A percentile compares a stretch with the other conserved stretches of the same genome.
Evolutionary conservation across 2,888 invertebrate genomes (phyloP).

Genomic region (Limnephilus marmoratus): DNA sequence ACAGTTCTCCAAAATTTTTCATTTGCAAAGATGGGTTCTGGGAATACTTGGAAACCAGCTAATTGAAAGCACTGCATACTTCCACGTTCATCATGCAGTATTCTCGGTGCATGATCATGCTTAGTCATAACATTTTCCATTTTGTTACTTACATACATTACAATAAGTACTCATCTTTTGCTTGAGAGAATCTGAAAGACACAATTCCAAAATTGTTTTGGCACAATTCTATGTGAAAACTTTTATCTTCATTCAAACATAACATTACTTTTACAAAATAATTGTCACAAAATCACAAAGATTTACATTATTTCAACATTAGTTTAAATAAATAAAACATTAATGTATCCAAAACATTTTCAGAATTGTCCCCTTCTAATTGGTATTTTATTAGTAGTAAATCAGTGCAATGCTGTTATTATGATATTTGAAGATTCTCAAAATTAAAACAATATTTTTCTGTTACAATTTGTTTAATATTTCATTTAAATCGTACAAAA

Average conservation of each 20-base stretch:
- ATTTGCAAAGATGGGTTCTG: too few relatives aligned
- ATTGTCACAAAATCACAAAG: neutral
- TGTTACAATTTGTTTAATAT: constrained; percentile 49
- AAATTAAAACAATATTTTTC: constrained; percentile 39
- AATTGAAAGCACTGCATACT: neutral
- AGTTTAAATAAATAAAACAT: constrained; percentile 10
- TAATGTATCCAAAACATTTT: constrained; percentile 56
- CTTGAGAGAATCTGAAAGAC: neutral
- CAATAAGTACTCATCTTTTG: neutral
- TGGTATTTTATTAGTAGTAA: neutral
- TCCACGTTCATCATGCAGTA: neutral
- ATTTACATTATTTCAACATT: neutral
- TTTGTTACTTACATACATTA: neutral
- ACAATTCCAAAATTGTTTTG: constrained; percentile 52
- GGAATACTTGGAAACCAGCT: too few relatives aligned
- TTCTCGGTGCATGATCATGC: neutral
- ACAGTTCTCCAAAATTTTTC: too few relatives aligned
- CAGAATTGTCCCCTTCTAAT: constrained; percentile 55
- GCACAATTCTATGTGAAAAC: constrained; percentile 12
- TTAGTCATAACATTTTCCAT: neutral
- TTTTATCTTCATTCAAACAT: too few relatives aligned
- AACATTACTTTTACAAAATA: constrained; percentile 3
- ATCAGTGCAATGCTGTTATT: constrained; percentile 31
- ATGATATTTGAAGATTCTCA: neutral
- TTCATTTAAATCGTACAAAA: constrained; percentile 42